These are phyloP conservation scores for Daboia siamensis DNA, from an alignment of 2,113 vertebrate species.

Conservation along the genomic window DNA sequence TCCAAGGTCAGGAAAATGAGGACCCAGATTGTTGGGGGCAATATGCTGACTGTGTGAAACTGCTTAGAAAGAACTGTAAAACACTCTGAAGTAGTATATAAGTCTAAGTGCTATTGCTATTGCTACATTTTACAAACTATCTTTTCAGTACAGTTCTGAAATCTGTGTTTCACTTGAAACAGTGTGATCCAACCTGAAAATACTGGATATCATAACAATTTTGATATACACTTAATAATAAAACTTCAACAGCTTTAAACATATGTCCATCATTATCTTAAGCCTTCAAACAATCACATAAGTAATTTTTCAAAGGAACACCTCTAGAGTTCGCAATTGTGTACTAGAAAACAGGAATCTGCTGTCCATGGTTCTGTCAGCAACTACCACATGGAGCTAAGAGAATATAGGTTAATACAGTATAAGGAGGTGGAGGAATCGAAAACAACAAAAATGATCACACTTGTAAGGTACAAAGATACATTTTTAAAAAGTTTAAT, in stretches of 20 bases:
- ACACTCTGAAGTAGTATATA: too few relatives aligned
- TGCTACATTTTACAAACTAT: not conserved
- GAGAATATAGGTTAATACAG: not conserved
- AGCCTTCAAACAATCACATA: not conserved
- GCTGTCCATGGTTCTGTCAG: not conserved
- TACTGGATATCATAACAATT: not conserved
- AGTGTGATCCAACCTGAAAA: not conserved
- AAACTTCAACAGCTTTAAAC: not conserved
- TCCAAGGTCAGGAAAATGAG: too few relatives aligned
- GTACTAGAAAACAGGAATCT: not conserved
- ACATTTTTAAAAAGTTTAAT: not conserved
- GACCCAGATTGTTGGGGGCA: too few relatives aligned
- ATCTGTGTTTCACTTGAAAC: not conserved
- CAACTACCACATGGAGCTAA: not conserved
- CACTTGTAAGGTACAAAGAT: not conserved
- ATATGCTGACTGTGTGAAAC: too few relatives aligned
- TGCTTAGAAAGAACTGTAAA: too few relatives aligned
- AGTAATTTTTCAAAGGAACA: not conserved
- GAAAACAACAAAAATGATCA: not conserved
- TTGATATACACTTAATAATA: not conserved
- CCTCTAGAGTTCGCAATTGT: not conserved
- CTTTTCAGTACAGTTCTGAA: not conserved
- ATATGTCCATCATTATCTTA: not conserved
- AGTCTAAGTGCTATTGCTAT: too few relatives aligned
- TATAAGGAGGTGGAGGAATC: not conserved